Base-by-base conservation (phyloP, 2,888 invertebrate genomes). In the Sceliomorpha sp. region DNA sequence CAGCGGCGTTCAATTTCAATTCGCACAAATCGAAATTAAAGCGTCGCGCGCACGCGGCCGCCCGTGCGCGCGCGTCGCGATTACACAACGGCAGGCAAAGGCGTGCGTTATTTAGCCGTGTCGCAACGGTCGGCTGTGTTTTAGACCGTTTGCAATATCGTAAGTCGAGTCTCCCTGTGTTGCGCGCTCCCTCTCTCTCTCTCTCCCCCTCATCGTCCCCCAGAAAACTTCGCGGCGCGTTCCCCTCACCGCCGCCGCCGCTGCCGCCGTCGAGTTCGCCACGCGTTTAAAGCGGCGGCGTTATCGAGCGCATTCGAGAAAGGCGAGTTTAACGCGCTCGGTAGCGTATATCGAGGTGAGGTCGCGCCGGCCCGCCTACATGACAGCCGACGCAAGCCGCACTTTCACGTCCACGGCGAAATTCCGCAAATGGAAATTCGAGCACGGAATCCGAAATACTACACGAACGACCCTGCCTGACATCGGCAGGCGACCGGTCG, bases 321-420 rank as follows among this genome's bases (percentile, higher is more conserved):
- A 66, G 66, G 66, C 42, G 37, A 27, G 39, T 50, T 51, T 64
- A 56, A 58, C 53, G 36, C 36, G 42, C 45, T 59, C 34, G 53
- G 40, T 56, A 12, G n/a, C n/a, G n/a, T 59, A 48, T 27, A 44
- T 59, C 40, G 58, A 63, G 55, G 63, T 64, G 64, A 55, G 64
- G 64, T 55, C 56, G 60, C 29, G 60, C 29, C 55, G 63, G 42
- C 58, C 47, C 40, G 79, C 72, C 80, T 74, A 75, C 76, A 77
- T 56, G 58, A 59, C 79, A 80, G 75, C 75, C 73, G 76, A 67
- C 75, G 59, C 75, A 63, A 44, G 69, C 64, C 68, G 60, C 76
- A 79, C 77, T 81, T 81, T 80, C 79, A 73, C 80, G 74, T 75
- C 72, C 64, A 58, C 71, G 37, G 39, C 58, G 60, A 69, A 76